Percentiles rank a stretch among this genome's conserved stretches.
Conservation (phyloP, 2,113 vertebrate genomes). For the Chloropsis hardwickii region DNA sequence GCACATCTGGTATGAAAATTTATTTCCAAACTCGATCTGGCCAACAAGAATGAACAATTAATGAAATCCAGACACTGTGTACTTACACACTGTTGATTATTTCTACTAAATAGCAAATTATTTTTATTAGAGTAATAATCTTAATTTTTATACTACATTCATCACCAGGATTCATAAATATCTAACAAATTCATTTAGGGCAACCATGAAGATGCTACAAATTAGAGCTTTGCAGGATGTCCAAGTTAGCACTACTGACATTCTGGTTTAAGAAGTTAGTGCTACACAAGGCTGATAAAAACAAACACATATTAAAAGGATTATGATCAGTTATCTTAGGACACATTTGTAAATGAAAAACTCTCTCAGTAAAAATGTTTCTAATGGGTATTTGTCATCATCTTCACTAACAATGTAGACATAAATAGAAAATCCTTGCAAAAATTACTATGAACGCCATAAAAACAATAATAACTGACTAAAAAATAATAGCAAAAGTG, state of each 20-base stretch:
- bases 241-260: not conserved
- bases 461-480: not conserved
- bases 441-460: not conserved
- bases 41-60: not conserved
- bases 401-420: not conserved
- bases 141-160: not conserved
- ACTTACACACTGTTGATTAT: not conserved
- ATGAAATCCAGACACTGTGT: not conserved
- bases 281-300: not conserved
- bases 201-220: not conserved
- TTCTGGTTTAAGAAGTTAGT: not conserved
- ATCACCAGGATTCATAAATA: not conserved
- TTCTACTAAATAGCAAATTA: not conserved
- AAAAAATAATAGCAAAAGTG: not conserved
- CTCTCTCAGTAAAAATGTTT: not conserved
- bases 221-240: not conserved
- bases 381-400: slow-evolving; percentile 20
- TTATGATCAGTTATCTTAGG: not conserved
- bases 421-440: not conserved
- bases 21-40: not conserved
- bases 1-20: not conserved
- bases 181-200: not conserved
- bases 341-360: not conserved
- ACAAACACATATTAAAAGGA: not conserved
- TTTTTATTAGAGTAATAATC: not conserved